A percentile compares a stretch with the other conserved stretches of the same genome.
Evolutionary conservation across 1,140 invertebrate genomes (phyloP).

Genomic region (Cryptotermes secundus): DNA sequence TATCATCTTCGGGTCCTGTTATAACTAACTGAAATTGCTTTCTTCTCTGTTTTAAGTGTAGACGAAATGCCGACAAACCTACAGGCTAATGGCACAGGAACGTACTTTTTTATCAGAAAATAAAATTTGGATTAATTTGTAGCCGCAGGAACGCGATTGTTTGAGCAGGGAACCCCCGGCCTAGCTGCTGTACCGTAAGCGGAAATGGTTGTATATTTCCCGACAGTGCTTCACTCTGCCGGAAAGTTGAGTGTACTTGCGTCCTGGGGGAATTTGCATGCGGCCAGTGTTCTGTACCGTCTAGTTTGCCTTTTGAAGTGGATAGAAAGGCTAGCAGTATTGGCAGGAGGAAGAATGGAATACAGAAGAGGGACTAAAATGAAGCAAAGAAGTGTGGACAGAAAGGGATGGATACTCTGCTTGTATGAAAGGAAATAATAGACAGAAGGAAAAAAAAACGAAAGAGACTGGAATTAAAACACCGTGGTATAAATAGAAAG

Average conservation of each 20-base stretch:
- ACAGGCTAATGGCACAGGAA: too few species aligned
- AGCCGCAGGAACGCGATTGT: too few species aligned
- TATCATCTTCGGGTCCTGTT: too few species aligned
- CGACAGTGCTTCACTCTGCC: not conserved
- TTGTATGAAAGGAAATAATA: conserved; percentile 1
- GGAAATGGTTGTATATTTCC: too few species aligned
- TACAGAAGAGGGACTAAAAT: not conserved
- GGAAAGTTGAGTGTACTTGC: not conserved
- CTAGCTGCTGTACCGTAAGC: too few species aligned
- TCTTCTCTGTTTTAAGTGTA: too few species aligned
- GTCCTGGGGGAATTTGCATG: not conserved
- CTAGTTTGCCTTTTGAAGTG: not conserved
- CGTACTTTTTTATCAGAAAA: too few species aligned
- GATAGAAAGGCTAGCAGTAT: not conserved
- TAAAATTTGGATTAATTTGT: too few species aligned
- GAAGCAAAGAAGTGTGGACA: conserved; percentile 1
- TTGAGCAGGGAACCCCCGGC: too few species aligned
- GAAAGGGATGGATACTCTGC: not conserved
- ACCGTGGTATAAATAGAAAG: not conserved
- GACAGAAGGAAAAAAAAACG: not conserved
- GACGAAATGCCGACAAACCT: too few species aligned
- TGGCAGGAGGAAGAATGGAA: not conserved
- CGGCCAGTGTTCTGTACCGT: not conserved
- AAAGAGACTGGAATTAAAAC: conserved; percentile 1
- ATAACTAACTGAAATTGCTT: too few species aligned